Percentiles rank a stretch among this genome's conserved stretches.
These are phyloP conservation scores for Zophobas morio DNA, from an alignment of 1,140 invertebrate species.

Conservation along the genomic window DNA sequence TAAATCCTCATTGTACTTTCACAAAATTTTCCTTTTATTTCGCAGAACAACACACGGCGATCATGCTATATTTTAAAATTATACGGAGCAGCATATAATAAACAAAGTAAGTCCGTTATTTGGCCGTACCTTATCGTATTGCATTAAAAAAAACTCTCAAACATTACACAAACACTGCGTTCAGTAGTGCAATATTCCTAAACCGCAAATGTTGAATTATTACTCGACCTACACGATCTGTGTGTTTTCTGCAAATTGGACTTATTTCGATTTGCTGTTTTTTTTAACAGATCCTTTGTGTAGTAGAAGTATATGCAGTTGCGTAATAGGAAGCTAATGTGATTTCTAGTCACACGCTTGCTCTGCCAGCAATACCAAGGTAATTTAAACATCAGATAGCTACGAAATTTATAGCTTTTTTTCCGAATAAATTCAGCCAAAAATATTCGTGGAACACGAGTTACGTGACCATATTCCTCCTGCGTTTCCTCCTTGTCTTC, in stretches of 20 bases:
- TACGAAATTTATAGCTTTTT: constrained; percentile 30
- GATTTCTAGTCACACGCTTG: constrained; percentile 44
- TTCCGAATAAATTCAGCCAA: constrained; percentile 12
- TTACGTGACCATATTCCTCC: constrained; percentile 16
- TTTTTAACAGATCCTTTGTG: constrained; percentile 37
- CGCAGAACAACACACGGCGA: constrained; percentile 46
- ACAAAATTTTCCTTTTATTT: constrained; percentile 57
- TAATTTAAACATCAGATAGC: constrained; percentile 24
- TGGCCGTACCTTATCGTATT: neutral
- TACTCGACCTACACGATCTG: constrained; percentile 13
- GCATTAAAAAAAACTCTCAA: neutral
- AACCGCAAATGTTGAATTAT: constrained; percentile 37
- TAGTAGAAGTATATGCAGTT: constrained; percentile 25
- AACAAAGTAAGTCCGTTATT: constrained; percentile 27
- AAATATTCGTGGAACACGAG: constrained; percentile 24
- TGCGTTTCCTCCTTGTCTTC: neutral
- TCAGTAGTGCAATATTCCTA: constrained; percentile 19
- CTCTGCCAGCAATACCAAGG: constrained; percentile 4
- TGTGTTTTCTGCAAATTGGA: constrained; percentile 25
- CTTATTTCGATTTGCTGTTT: constrained; percentile 11
- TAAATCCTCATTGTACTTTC: constrained; percentile 59
- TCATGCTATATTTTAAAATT: constrained; percentile 42
- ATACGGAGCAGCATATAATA: constrained; percentile 2
- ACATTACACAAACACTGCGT: constrained; percentile 26
- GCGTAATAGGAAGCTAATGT: constrained; percentile 46